Evolutionary conservation across 2,888 invertebrate genomes (phyloP), one percentile per base, ranked within the genome.

Genomic region (Catocala nupta): DNA sequence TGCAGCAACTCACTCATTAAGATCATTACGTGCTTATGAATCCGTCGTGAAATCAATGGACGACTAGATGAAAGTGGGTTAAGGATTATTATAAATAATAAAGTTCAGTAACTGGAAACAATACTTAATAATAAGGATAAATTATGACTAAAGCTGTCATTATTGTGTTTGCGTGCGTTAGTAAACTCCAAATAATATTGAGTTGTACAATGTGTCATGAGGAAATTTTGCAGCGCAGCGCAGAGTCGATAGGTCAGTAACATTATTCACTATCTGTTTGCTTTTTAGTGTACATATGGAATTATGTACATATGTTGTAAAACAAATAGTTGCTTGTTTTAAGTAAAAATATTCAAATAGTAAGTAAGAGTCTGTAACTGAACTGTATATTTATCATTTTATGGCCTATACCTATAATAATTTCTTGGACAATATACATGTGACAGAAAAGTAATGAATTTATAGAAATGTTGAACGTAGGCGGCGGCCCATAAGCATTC

Each of bases 91-190:
- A 48, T 73, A 36, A 36, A 60, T 53, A 62, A 55, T 62, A 42
- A 51, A 53, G 45, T 65, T 55, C 60, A 59, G 63, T 60, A 42
- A 65, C 39, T 63, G 12, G 12, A 58, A 63, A 68, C 66, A 75
- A 73, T 62, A 63, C 45, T 16, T 47, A 71, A 68, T 56, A 71
- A 75, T 63, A 69, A 73, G 76, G 78, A 78, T 56, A 77, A 73
- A 54, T 57, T 55, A 63, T 49, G 36, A 43, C 44, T 25, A 45
- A 53, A 56, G 44, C 45, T 61, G 25, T 42, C 10, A 34, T 25
- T 51, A 59, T 16, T 42, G 4, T 13, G 25, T 34, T 16, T 48
- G 33, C 48, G 25, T 51, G 39, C 49, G 58, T 13, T 36, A 13
- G 68, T 55, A 56, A 60, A 70, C 34, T 69, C 49, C 33, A n/a